Conservation (phyloP, 2,797 vertebrate genomes). For the Premnoplex brunnescens region DNA sequence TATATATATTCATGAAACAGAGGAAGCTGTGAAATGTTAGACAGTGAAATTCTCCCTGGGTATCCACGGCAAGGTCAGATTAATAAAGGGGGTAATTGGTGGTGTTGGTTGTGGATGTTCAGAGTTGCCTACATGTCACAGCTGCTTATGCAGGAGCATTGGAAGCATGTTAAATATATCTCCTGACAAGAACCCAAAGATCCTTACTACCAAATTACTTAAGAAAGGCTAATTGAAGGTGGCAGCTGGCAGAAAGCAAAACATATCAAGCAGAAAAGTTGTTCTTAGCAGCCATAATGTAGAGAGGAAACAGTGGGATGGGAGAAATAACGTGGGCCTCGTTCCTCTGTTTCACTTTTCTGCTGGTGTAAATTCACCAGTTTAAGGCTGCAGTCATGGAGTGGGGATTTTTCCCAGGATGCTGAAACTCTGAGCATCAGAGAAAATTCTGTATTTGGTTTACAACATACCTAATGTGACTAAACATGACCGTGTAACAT, state of each 20-base stretch:
- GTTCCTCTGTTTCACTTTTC: not conserved
- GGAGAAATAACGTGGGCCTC: not conserved
- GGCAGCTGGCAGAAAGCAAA: constrained; percentile 24
- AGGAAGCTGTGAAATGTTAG: constrained; percentile 46
- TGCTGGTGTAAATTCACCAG: not conserved
- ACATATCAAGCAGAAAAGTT: not conserved
- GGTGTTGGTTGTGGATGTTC: constrained; percentile 61
- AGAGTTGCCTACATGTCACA: constrained; percentile 38
- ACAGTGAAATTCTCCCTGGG: constrained; percentile 54
- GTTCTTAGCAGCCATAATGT: not conserved
- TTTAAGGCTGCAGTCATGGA: not conserved
- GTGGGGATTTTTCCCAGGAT: not conserved
- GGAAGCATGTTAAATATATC: constrained; percentile 28
- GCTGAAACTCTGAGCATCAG: not conserved
- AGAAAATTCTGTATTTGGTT: not conserved
- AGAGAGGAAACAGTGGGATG: not conserved
- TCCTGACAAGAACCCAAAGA: not conserved
- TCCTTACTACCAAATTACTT: not conserved
- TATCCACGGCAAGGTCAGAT: constrained; percentile 1
- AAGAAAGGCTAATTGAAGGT: constrained; percentile 39
- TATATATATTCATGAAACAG: constrained; percentile 32
- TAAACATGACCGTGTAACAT: not conserved
- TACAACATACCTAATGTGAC: not conserved
- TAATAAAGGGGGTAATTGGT: constrained; percentile 64
- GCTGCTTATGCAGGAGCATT: constrained; percentile 29